Evolutionary conservation across 2,888 invertebrate genomes (phyloP), one percentile per base, ranked within the genome.

Genomic region (Meliscaeva auricollis): DNA sequence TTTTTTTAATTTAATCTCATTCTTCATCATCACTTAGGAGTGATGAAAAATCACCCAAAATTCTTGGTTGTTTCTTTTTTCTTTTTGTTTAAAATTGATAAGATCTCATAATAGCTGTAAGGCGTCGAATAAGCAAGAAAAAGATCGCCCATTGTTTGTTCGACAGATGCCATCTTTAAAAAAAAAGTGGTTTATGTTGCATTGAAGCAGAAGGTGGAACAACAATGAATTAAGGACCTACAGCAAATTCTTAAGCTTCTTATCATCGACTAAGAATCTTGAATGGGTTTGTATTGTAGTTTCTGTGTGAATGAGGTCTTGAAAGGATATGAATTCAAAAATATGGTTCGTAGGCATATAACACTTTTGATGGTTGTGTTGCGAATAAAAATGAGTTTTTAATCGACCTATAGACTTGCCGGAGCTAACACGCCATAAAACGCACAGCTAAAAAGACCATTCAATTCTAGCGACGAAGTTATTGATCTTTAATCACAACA

Each of bases 21-120:
- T 79, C 68, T 74, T 50, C 66, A 68, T 54, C 76, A 17, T 30
- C 32, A 22, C 20, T 41, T 15, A 22, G 26, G 15, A 48, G 68
- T 58, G 79, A 44, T 62, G 74, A 74, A 73, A 52, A 68, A 68
- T 79, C 66, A 32, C 35, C 58, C 13, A 60, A 22, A 72, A 46
- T 26, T 64, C 17, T 70, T 56, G 17, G 17, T n/a, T 26, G 22
- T 26, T 15, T 73, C 41, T 78, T 58, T 44, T 32, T n/a, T 22
- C 9, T 13, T 38, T 38, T 58, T 60, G 13, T 22, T 30, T 20
- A 15, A 13, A 22, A 6, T 20, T 13, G 32, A 62, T 62, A 62
- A 30, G 15, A 66, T 46, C 20, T 30, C 2, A 7, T n/a, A 46
- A 30, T 26, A 66, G n/a, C n/a, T n/a, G n/a, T n/a, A n/a, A n/a